These are phyloP conservation scores for Eurypyga helias DNA, from an alignment of 2,113 vertebrate genomes.

Conservation along the genomic window DNA sequence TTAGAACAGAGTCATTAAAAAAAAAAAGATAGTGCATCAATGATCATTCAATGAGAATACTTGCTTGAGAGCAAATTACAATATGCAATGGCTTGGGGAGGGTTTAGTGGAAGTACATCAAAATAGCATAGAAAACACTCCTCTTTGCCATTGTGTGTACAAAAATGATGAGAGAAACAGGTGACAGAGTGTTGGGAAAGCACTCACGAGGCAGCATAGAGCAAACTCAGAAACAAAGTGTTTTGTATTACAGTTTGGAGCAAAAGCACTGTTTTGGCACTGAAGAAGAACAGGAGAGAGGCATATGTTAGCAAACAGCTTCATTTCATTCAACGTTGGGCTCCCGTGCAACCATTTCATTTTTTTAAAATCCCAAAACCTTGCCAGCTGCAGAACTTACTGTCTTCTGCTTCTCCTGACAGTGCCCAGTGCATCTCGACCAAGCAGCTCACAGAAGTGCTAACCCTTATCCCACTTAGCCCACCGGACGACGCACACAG, in stretches of 20 bases:
- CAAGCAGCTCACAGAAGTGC: background rate
- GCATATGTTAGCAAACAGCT: background rate
- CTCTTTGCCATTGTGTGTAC: background rate
- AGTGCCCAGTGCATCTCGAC: background rate
- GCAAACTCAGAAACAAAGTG: background rate
- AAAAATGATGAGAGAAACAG: background rate
- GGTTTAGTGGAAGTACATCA: background rate
- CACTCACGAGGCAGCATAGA: background rate
- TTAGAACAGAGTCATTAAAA: background rate
- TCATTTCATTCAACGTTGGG: background rate
- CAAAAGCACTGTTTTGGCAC: background rate
- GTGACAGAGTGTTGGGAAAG: background rate
- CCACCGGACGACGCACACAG: fast-evolving
- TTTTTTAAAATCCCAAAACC: background rate
- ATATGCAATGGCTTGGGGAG: background rate
- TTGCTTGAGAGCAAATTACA: background rate
- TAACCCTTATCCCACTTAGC: fast-evolving
- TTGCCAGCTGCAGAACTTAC: background rate
- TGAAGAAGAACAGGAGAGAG: background rate
- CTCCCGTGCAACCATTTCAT: background rate
- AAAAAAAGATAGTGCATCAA: background rate
- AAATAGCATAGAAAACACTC: background rate
- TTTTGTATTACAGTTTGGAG: background rate
- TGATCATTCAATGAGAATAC: background rate
- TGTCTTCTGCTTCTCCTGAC: background rate